Percentiles rank a stretch among this genome's conserved stretches.
Conservation (phyloP, 1,140 invertebrate genomes). For the Cotesia typhae region DNA sequence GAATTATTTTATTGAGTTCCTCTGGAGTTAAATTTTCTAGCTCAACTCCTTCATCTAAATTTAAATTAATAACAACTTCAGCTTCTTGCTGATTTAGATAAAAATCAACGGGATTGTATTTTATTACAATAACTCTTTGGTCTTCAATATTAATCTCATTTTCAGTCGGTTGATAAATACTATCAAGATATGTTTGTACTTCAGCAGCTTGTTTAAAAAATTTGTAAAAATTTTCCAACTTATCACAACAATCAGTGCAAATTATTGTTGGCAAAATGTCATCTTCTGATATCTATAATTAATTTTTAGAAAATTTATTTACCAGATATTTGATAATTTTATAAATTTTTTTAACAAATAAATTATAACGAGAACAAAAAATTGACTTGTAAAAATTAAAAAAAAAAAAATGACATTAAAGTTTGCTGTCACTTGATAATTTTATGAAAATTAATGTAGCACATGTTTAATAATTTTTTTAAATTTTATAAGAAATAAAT, state of each 20-base stretch:
- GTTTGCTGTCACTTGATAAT: too few species aligned
- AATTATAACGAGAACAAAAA: too few species aligned
- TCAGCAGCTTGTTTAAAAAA: constrained; percentile 36
- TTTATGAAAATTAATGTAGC: too few species aligned
- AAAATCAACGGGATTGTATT: background rate
- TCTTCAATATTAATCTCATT: constrained; percentile 11
- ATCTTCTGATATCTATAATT: constrained; percentile 33
- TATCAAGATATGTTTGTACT: constrained; percentile 33
- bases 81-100: background rate
- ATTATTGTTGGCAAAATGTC: constrained; percentile 40
- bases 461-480: too few species aligned
- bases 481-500: too few species aligned
- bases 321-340: too few species aligned
- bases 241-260: constrained; percentile 34
- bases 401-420: too few species aligned
- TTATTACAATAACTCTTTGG: background rate
- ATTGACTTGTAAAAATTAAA: too few species aligned
- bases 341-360: too few species aligned
- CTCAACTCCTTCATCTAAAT: too few species aligned
- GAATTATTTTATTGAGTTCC: too few species aligned
- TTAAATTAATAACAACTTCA: background rate
- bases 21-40: too few species aligned
- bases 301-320: background rate
- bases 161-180: constrained; percentile 25
- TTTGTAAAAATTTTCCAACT: constrained; percentile 37